Evolutionary conservation across 1,140 invertebrate species (phyloP), one percentile per base, ranked within the genome.

Genomic region (Drosophila sproati): DNA sequence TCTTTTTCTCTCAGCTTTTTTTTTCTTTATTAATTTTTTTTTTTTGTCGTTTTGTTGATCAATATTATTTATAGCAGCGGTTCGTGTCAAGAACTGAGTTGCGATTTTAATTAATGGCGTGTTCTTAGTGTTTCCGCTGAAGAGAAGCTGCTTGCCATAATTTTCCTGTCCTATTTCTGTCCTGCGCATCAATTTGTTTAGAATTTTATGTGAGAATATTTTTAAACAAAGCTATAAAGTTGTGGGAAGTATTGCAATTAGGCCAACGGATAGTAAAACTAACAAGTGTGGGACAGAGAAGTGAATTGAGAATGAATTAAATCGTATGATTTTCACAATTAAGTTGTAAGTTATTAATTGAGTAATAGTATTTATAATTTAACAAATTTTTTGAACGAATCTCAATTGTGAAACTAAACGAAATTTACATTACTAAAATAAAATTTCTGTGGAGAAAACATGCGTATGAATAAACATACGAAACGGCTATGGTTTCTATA

Each of bases 61-160:
- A 45, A 68, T 77, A 79, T 82, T 79, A 82, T 87, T 88, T 87
- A 83, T 88, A 80, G 82, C 69, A 54, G 6, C 45, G 45, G 51
- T 45, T 54, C 68, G 73, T 74, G 74, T 85, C 39, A 32, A 50
- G 39, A 7, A 5, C 41, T 34, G 5, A 35, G 64, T 47, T 60
- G 63, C 37, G 64, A 66, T 54, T 64, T 73, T 76, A 87, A 72
- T 82, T 78, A 77, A 87, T 87, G 39, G 39, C 39, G 54, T 41
- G 52, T 62, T 72, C 37, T 47, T 54, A 77, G 41, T 48, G 39
- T 64, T 81, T 73, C 69, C 81, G 50, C 73, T 61, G 8, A n/a
- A 35, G 32, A 48, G 32, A 48, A 7, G 3, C 37, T 2, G n/a
- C 41, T 20, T 54, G 28, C 37, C 52, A 47, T 29, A 32, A 43